phyloP scores from a whole-genome alignment of 1,140 invertebrate species.

The Sarcophaga bullata region DNA sequence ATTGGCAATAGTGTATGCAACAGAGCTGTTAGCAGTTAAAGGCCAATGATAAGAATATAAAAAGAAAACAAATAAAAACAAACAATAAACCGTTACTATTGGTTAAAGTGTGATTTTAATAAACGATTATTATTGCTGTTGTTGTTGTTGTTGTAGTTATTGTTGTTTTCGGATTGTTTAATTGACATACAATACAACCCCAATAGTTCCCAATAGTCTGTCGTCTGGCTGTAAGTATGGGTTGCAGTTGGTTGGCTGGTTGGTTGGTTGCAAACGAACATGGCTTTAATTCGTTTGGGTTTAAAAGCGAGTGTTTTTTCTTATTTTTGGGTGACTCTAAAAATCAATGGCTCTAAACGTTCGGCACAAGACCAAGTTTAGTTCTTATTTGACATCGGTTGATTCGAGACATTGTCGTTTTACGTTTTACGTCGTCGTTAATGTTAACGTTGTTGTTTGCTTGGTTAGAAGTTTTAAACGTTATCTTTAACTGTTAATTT shows the following conservation, averaged over 20 bases:
- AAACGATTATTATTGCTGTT: neutral
- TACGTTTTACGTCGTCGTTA: neutral
- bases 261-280: neutral
- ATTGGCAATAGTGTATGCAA: too few species aligned
- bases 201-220: too few species aligned
- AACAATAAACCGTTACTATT: conserved; percentile 8
- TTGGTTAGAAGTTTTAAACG: too few species aligned
- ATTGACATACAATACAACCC: too few species aligned
- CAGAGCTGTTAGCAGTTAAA: neutral
- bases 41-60: too few species aligned
- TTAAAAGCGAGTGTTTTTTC: neutral
- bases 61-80: too few species aligned
- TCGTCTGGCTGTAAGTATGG: neutral
- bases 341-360: conserved; percentile 9
- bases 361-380: neutral
- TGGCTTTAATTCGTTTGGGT: neutral
- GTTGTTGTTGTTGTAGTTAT: too few species aligned
- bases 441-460: too few species aligned
- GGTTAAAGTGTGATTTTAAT: neutral
- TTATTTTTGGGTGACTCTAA: too few species aligned
- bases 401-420: neutral
- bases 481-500: too few species aligned
- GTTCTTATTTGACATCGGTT: conserved; percentile 14
- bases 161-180: too few species aligned
- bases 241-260: neutral